Evolutionary conservation across 1,140 invertebrate genomes (phyloP), one percentile per base, ranked within the genome.

Genomic region (Drosophila simulans): DNA sequence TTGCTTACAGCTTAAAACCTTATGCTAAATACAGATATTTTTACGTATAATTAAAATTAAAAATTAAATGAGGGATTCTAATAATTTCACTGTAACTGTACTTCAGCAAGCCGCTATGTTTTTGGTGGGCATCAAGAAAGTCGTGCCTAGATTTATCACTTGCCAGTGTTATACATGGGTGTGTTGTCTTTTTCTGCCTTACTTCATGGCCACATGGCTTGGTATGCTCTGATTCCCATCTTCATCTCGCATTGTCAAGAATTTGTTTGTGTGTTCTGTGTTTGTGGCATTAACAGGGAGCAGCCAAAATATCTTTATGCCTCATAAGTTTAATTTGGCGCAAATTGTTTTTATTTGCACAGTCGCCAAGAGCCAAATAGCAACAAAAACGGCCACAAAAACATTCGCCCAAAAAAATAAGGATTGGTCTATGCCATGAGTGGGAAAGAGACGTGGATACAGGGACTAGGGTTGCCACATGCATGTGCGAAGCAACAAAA

Each of bases 301-400:
- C 81, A 84, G 82, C 83, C 82, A 86, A 86, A 88, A 88, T 88
- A 88, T 88, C 84, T 89, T 88, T 88, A 88, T 88, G 83, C 83
- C 83, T 88, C 83, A 88, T 88, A 88, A 88, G 84, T 88, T 88
- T 88, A 88, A 88, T 88, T 88, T 88, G 83, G 80, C 83, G 83
- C 76, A 88, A 88, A 88, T 88, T 88, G 83, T 89, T 88, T 89
- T 88, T 89, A 80, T 88, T 89, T 86, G 83, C 83, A 66, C 74
- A 73, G 82, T 66, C 80, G 84, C 80, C 84, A 89, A 76, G 31
- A 68, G 82, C 75, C 77, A 82, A 68, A 46, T 45, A 52, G 17
- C 45, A 84, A 73, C 68, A 65, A 68, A 78, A 63, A 59, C 64
- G 59, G 49, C 12, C 45, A 58, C 40, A 55, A 63, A 63, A 53